A percentile compares a stretch with the other conserved stretches of the same genome.
Conservation (phyloP, 2,113 vertebrate genomes). For the Columba janthina region DNA sequence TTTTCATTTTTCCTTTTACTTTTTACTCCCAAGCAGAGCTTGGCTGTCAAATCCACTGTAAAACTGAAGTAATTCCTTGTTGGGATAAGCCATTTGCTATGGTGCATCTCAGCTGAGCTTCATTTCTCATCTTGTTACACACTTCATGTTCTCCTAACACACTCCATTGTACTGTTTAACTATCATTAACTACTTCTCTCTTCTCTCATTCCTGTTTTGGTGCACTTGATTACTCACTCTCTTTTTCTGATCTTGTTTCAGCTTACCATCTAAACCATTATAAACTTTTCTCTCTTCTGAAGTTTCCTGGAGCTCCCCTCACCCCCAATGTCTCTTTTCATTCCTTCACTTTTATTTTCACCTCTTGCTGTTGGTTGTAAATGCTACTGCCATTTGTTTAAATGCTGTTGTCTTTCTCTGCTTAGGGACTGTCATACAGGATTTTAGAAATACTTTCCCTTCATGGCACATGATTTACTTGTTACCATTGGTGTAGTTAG, state of each 20-base stretch:
- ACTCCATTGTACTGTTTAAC: background rate
- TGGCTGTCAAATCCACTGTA: conserved; percentile 27
- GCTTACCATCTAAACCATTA: background rate
- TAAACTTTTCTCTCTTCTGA: background rate
- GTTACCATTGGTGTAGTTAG: background rate
- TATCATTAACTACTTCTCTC: background rate
- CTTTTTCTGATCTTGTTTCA: background rate
- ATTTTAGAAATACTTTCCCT: background rate
- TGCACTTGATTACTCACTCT: background rate
- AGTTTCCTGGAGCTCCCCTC: background rate
- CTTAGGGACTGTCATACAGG: background rate
- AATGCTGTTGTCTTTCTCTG: background rate
- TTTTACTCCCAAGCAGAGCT: background rate
- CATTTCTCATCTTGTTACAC: background rate
- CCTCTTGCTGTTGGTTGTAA: background rate
- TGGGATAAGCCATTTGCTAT: background rate
- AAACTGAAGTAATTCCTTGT: background rate
- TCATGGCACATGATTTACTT: background rate
- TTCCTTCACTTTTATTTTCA: background rate
- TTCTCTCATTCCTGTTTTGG: background rate
- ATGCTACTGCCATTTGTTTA: background rate
- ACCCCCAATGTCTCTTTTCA: background rate
- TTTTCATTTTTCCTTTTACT: background rate
- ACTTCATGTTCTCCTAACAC: background rate
- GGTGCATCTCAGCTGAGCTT: background rate